A percentile compares a stretch with the other conserved stretches of the same genome.
Evolutionary conservation across 2,888 invertebrate species (phyloP).

Genomic region (Helicoverpa assulta): DNA sequence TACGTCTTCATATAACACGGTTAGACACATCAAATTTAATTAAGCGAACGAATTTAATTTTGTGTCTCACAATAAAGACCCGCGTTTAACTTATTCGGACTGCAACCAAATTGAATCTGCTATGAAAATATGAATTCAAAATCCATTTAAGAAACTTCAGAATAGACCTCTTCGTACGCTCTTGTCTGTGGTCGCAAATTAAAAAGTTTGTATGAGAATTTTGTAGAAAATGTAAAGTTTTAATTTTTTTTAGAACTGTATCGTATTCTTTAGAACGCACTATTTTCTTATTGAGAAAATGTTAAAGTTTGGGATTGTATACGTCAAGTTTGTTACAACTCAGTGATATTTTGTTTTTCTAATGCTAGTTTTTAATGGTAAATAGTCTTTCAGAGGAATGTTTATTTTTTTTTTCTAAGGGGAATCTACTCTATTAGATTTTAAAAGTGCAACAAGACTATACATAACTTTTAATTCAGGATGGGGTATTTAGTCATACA

Average conservation of each 20-base stretch:
- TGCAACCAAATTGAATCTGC: constrained; percentile 68
- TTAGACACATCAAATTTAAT: constrained; percentile 26
- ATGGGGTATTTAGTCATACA: too few species aligned
- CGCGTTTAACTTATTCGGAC: constrained; percentile 60
- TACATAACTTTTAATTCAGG: background rate
- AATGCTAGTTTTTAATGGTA: too few species aligned
- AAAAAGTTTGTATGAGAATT: constrained; percentile 61
- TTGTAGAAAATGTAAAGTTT: constrained; percentile 54
- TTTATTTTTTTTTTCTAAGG: too few species aligned
- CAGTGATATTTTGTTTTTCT: background rate
- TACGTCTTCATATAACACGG: background rate
- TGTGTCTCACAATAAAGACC: constrained; percentile 36
- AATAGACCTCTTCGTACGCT: constrained; percentile 58
- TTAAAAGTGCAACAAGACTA: too few species aligned
- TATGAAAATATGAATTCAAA: constrained; percentile 68
- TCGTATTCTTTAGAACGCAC: constrained; percentile 40
- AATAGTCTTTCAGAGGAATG: too few species aligned
- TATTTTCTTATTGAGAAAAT: constrained; percentile 34
- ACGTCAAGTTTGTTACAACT: background rate
- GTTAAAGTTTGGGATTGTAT: constrained; percentile 15
- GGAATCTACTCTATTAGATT: too few species aligned
- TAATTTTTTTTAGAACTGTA: constrained; percentile 19
- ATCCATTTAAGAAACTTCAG: constrained; percentile 64
- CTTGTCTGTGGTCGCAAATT: constrained; percentile 62
- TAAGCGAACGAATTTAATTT: constrained; percentile 26